A percentile compares a stretch with the other conserved stretches of the same genome.
phyloP scores from a whole-genome alignment of 64 coral and sea anemone species.

The Pocillopora verrucosa region DNA sequence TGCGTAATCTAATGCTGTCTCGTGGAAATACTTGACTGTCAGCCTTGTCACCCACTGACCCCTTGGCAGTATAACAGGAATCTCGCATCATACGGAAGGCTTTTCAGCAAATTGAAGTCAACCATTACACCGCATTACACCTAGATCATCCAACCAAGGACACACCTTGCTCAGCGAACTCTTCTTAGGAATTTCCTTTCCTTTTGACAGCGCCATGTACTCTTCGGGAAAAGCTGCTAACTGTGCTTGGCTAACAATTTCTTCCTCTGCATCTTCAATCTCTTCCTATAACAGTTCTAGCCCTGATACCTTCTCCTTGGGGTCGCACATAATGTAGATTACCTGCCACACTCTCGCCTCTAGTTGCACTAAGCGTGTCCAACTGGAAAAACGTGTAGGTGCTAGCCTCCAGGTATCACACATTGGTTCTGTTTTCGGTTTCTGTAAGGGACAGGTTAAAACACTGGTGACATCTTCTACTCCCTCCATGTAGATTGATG shows the following conservation, averaged over 20 bases:
- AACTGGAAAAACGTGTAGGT: slow-evolving; percentile 33
- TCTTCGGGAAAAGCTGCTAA: slow-evolving; percentile 32
- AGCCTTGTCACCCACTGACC: slow-evolving; percentile 1
- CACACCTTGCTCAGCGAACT: neutral
- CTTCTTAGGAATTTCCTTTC: slow-evolving; percentile 22
- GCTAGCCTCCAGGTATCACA: slow-evolving; percentile 12
- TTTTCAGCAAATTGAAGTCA: slow-evolving; percentile 18
- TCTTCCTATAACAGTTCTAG: slow-evolving; percentile 48
- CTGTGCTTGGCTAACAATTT: slow-evolving; percentile 35
- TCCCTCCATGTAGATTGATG: neutral
- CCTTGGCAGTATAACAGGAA: neutral
- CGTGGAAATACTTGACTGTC: slow-evolving; percentile 20
- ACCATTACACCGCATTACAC: neutral
- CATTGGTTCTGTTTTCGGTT: neutral
- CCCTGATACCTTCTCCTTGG: neutral
- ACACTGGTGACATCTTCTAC: slow-evolving; percentile 6
- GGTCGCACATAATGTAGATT: slow-evolving; percentile 18
- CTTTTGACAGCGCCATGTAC: slow-evolving; percentile 39
- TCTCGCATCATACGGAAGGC: neutral
- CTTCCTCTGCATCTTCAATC: slow-evolving; percentile 47
- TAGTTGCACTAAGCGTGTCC: slow-evolving; percentile 53
- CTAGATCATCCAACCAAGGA: slow-evolving; percentile 3
- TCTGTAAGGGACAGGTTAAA: slow-evolving; percentile 12
- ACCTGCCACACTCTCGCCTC: slow-evolving; percentile 35
- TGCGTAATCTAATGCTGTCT: slow-evolving; percentile 45